Conservation (phyloP, 2,797 vertebrate species). For the Mormyrus hasselquistii region DNA sequence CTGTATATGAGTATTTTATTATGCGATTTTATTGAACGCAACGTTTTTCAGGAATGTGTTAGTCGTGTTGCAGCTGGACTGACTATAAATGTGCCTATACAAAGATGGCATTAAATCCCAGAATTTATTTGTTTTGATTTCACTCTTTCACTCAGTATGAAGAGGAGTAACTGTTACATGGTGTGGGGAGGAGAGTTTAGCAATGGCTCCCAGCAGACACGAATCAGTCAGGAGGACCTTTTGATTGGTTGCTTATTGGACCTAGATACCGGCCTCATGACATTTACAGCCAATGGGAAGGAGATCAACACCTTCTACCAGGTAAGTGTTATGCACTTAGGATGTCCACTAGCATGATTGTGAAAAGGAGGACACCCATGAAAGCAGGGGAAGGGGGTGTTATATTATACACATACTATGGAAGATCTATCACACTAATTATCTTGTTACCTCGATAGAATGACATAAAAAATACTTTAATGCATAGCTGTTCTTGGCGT, state of each 20-base stretch:
- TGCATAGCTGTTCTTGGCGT: neutral
- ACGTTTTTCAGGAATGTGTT: neutral
- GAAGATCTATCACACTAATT: neutral
- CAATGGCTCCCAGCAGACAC: conserved; percentile 75
- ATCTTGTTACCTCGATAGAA: neutral
- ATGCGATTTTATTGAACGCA: neutral
- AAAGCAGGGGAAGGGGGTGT: neutral
- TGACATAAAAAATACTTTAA: neutral
- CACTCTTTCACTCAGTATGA: conserved; percentile 64
- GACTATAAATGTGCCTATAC: neutral
- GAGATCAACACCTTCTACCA: conserved; percentile 94
- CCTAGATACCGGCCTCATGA: conserved; percentile 88
- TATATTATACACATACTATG: neutral
- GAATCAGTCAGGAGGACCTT: conserved; percentile 81
- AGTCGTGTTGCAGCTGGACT: neutral
- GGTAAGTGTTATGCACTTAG: conserved; percentile 53
- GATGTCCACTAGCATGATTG: neutral
- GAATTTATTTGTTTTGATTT: neutral
- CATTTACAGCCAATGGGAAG: conserved; percentile 86
- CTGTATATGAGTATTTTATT: neutral
- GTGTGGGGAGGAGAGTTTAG: conserved; percentile 89
- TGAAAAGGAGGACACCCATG: neutral
- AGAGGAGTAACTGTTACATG: conserved; percentile 94
- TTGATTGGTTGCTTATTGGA: conserved; percentile 87
- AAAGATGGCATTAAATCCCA: neutral